Evolutionary conservation across 2,797 vertebrate species (phyloP), one percentile per base, ranked within the genome.

Genomic region (Takifugu rubripes): DNA sequence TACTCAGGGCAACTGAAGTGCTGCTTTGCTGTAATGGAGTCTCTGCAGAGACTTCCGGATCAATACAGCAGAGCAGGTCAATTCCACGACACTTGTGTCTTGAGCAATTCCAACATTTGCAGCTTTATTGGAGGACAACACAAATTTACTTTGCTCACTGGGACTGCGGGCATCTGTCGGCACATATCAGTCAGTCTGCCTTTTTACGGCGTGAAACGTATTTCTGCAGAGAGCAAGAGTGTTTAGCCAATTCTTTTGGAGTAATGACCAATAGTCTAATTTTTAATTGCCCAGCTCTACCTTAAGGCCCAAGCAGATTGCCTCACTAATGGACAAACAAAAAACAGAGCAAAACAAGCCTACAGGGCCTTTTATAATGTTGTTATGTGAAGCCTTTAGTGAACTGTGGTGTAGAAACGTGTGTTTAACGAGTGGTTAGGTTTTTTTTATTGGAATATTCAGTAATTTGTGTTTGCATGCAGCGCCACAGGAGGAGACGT

Each of bases 401-500:
- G 43, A 62, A 75, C 62, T 61, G 58, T 25, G 49, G 21, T 44
- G 42, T 24, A 65, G 63, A 56, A 64, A 72, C 78, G 68, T 66
- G 54, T 78, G 66, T 68, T 25, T 51, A 63, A 72, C 29, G 63
- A 48, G 33, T 43, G 61, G 17, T 16, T 11, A 21, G 21, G 21
- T 49, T 60, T 1, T 52, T 51, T 56, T 64, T 43, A 47, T 21
- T 46, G 44, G 6, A n/a, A 29, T 45, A 44, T 54, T 43, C 43
- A 46, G 12, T 64, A 21, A 36, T 66, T 49, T 48, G 47, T 55
- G 52, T 59, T 46, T 58, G 10, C 45, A 17, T 64, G 46, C 81
- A 94, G 93, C 46, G 93, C 93, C 60, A 94, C 93, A 49, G 93
- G 93, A 59, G 93, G 93, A 29, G 93, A 94, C 61, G 93, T 94